phyloP scores from a whole-genome alignment of 2,113 vertebrate species.

The Siphamia tubifer region DNA sequence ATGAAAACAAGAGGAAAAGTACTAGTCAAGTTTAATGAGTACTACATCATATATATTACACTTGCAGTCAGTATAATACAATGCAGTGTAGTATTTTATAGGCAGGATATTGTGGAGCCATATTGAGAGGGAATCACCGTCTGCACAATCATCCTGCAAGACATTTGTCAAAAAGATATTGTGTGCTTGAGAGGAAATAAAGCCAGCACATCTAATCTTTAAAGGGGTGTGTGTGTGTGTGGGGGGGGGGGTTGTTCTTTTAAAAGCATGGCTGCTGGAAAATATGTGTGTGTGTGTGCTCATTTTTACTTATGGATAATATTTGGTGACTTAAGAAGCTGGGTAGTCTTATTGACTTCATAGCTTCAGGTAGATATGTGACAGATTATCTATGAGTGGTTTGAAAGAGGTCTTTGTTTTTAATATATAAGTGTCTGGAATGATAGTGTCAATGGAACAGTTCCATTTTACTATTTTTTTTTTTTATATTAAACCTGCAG shows the following conservation, averaged over 20 bases:
- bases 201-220: slow-evolving; percentile 49
- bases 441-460: slow-evolving; percentile 33
- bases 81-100: not conserved
- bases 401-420: slow-evolving; percentile 29
- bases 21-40: slow-evolving; percentile 31
- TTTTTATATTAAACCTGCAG: slow-evolving; percentile 21
- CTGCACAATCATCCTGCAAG: slow-evolving; percentile 28
- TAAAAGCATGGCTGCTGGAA: slow-evolving; percentile 9
- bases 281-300: not conserved
- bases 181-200: slow-evolving; percentile 39
- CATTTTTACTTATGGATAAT: slow-evolving; percentile 3
- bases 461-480: not conserved
- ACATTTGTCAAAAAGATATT: slow-evolving; percentile 37
- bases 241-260: not conserved
- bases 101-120: not conserved
- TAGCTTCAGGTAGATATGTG: slow-evolving; percentile 30
- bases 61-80: not conserved
- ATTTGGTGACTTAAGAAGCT: slow-evolving; percentile 17
- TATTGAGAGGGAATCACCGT: slow-evolving; percentile 24
- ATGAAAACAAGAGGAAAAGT: slow-evolving; percentile 38
- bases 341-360: slow-evolving; percentile 40
- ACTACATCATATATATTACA: slow-evolving; percentile 25
- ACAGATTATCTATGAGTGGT: slow-evolving; percentile 33
- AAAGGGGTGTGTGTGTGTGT: too few species aligned
- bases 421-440: slow-evolving; percentile 24